phyloP scores from a whole-genome alignment of 2,888 invertebrate species.

The Ecliptopera silaceata region DNA sequence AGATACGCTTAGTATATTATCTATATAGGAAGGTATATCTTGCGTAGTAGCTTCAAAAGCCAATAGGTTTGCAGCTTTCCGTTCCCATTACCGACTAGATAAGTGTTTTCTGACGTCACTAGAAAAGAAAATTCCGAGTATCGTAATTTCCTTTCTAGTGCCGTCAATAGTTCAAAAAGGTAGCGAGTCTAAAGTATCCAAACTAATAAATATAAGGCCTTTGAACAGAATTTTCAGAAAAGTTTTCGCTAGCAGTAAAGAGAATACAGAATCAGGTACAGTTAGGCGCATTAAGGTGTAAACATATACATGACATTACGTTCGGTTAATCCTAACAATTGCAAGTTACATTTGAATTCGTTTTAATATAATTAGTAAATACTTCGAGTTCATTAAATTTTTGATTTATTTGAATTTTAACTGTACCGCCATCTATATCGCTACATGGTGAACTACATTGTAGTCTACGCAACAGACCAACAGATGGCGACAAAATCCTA shows the following conservation, averaged over 20 bases:
- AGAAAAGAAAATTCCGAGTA: too few relatives aligned
- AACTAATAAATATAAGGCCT: slow-evolving; percentile 13
- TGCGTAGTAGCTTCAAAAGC: too few relatives aligned
- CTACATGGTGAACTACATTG: too few relatives aligned
- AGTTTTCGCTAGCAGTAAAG: slow-evolving; percentile 14
- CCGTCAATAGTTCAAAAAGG: neutral
- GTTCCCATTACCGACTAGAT: too few relatives aligned
- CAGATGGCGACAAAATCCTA: too few relatives aligned
- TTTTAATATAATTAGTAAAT: neutral
- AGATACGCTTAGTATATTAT: too few relatives aligned
- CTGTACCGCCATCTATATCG: too few relatives aligned
- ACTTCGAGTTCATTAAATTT: neutral
- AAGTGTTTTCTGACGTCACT: too few relatives aligned
- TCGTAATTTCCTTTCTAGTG: neutral
- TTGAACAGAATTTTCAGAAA: slow-evolving; percentile 10
- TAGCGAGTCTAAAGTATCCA: neutral
- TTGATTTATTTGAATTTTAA: neutral
- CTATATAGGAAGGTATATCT: too few relatives aligned
- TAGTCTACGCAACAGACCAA: too few relatives aligned
- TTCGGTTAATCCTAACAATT: neutral
- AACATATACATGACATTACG: neutral
- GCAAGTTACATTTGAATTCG: neutral
- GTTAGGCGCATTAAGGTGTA: neutral
- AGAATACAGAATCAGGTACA: slow-evolving; percentile 18
- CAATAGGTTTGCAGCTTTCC: too few relatives aligned